phyloP scores from a whole-genome alignment of 2,113 vertebrate species.

The Myiozetetes cayanensis region DNA sequence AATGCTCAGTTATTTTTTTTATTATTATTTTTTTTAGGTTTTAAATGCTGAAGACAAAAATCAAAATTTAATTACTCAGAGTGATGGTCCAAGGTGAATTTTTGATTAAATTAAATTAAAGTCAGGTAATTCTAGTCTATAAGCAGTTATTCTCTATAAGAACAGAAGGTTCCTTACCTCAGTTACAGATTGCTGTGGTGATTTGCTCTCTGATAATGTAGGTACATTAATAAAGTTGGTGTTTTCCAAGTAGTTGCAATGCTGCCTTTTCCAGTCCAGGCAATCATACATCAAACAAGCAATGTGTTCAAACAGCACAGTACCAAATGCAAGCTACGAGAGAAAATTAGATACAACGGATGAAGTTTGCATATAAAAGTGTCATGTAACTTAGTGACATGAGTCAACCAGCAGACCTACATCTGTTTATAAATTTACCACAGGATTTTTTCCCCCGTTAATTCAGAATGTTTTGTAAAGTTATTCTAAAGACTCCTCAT shows the following conservation, averaged over 20 bases:
- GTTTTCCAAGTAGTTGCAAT: conserved; percentile 81
- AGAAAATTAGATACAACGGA: neutral
- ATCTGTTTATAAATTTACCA: neutral
- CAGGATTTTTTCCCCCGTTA: neutral
- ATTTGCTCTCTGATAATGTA: conserved; percentile 10
- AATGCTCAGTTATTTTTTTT: neutral
- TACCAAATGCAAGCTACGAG: conserved; percentile 77
- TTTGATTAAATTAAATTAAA: neutral
- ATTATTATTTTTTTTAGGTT: neutral
- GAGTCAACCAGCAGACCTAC: neutral
- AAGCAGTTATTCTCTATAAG: neutral
- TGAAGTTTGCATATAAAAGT: neutral
- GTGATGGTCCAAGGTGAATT: neutral
- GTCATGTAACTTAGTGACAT: neutral
- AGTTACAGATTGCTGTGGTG: neutral
- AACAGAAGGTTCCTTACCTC: conserved; percentile 54
- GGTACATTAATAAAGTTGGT: conserved; percentile 78
- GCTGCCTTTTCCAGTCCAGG: conserved; percentile 85
- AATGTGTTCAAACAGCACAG: conserved; percentile 81
- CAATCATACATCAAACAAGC: conserved; percentile 87
- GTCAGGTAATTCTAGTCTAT: neutral
- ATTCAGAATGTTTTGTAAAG: neutral
- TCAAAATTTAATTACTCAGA: neutral
- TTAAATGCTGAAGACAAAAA: neutral
- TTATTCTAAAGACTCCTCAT: neutral